Evolutionary conservation across 2,888 invertebrate genomes (phyloP).

Genomic region (Sphaerophoria rueppellii): DNA sequence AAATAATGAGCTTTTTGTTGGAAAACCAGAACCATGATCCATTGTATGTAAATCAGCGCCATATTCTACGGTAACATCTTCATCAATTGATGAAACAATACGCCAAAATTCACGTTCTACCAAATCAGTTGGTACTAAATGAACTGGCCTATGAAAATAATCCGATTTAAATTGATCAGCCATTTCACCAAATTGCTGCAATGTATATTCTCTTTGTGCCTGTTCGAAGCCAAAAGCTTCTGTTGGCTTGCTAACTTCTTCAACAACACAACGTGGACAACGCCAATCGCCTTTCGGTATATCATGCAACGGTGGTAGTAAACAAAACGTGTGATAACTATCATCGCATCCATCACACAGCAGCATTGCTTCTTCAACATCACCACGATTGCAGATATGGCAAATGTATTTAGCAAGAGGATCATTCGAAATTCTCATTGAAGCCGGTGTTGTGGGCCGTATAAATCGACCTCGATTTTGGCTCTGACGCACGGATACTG

Average conservation of each 20-base stretch:
- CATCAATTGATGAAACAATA: slow-evolving; percentile 96
- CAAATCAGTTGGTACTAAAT: slow-evolving; percentile 92
- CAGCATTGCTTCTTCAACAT: slow-evolving; percentile 96
- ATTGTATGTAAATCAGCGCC: slow-evolving; percentile 99
- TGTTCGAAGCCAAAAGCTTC: slow-evolving; percentile 99
- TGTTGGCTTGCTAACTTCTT: slow-evolving; percentile 94
- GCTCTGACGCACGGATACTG: slow-evolving; percentile 14
- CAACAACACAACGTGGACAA: slow-evolving; percentile 96
- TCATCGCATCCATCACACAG: slow-evolving; percentile 99
- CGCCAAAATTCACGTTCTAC: slow-evolving; percentile 99
- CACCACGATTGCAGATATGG: slow-evolving; percentile 95
- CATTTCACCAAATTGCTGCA: slow-evolving; percentile 99
- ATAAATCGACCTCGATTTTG: slow-evolving; percentile 31
- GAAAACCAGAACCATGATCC: slow-evolving; percentile 98
- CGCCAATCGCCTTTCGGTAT: slow-evolving; percentile 99
- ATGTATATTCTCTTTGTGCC: slow-evolving; percentile 95
- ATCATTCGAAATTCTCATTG: slow-evolving; percentile 77
- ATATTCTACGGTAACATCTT: slow-evolving; percentile 98
- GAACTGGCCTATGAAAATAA: slow-evolving; percentile 98
- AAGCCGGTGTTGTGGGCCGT: slow-evolving; percentile 71
- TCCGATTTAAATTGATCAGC: slow-evolving; percentile 99
- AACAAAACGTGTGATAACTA: slow-evolving; percentile 98
- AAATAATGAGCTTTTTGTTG: slow-evolving; percentile 92
- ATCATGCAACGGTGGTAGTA: slow-evolving; percentile 94
- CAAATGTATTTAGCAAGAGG: slow-evolving; percentile 96